These are phyloP conservation scores for Rhynchophorus ferrugineus DNA, from an alignment of 1,140 invertebrate genomes.

Conservation along the genomic window DNA sequence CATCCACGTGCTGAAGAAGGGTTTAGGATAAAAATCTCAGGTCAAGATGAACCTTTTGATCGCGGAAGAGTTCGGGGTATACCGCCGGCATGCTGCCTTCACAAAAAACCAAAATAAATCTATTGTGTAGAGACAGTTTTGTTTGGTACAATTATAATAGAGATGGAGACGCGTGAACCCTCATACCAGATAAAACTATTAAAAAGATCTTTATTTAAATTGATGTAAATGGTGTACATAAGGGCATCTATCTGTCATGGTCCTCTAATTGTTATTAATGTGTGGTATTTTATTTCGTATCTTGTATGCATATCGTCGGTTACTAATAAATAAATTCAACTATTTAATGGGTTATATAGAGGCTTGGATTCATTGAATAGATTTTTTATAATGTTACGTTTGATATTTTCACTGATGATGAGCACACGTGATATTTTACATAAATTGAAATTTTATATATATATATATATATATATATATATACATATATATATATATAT, in stretches of 20 bases:
- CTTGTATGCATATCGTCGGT: too few relatives aligned
- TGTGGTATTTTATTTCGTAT: slow-evolving; percentile 12
- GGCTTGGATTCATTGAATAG: too few relatives aligned
- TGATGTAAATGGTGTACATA: slow-evolving; percentile 25
- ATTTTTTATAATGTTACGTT: too few relatives aligned
- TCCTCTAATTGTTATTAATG: slow-evolving; percentile 23
- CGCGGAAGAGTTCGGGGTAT: slow-evolving; percentile 16
- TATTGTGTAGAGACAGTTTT: slow-evolving; percentile 17
- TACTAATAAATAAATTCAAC: too few relatives aligned
- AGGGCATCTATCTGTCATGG: slow-evolving; percentile 22
- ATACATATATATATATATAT: neutral
- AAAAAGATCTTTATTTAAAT: slow-evolving; percentile 21
- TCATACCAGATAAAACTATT: slow-evolving; percentile 22
- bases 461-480: too few relatives aligned
- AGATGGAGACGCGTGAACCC: slow-evolving; percentile 18
- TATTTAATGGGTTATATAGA: too few relatives aligned
- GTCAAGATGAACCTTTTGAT: slow-evolving; percentile 19
- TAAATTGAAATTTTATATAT: too few relatives aligned
- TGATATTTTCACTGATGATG: too few relatives aligned
- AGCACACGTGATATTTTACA: too few relatives aligned
- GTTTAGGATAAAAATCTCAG: slow-evolving; percentile 18
- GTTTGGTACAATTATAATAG: slow-evolving; percentile 20
- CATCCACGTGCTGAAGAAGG: slow-evolving; percentile 12
- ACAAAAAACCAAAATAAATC: slow-evolving; percentile 15
- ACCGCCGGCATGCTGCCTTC: slow-evolving; percentile 11